Evolutionary conservation across 2,797 vertebrate species (phyloP), one percentile per base, ranked within the genome.

Genomic region (Pogoniulus pusillus): DNA sequence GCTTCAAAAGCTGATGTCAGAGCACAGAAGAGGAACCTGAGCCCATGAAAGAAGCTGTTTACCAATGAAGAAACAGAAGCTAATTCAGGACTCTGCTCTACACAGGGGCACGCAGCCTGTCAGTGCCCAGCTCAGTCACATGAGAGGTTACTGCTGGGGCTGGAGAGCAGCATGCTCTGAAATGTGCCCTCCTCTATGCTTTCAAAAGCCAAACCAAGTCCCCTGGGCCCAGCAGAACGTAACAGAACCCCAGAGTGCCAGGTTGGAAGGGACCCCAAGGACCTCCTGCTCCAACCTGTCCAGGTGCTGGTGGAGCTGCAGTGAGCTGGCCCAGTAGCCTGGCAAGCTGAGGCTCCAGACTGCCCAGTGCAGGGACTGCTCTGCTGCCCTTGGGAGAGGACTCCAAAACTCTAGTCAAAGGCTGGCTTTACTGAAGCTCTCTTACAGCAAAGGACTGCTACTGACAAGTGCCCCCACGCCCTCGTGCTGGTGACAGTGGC

Each of bases 31-130:
- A 70, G 57, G 59, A 90, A 93, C 59, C 53, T 63, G 75, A 86
- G 93, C 90, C 78, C 82, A 95, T 89, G 94, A 85, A 95, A 45
- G 90, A 93, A 92, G 71, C 72, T 92, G 86, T 91, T 94, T 93
- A 93, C 53, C 63, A 81, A 70, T 66, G 49, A 78, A 75, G 60
- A 85, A 93, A 91, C 75, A 82, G 90, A 95, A 93, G 72, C 43
- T 53, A 93, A 70, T 95, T 95, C 65, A 86, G 62, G 34, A 74
- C 72, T 90, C 19, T 51, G 76, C 74, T 75, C 69, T 65, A 60
- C 7, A 70, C 16, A 78, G 51, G 66, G 47, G n/a, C 70, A 85
- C 76, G 26, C 26, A 59, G 1, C 7, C 37, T 0, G 1, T 32
- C 34, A 26, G 37, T 27, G 81, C 30, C 32, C 20, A 32, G 57